These are phyloP conservation scores for Trypoxylus dichotomus DNA, from an alignment of 1,140 invertebrate species.

Conservation along the genomic window DNA sequence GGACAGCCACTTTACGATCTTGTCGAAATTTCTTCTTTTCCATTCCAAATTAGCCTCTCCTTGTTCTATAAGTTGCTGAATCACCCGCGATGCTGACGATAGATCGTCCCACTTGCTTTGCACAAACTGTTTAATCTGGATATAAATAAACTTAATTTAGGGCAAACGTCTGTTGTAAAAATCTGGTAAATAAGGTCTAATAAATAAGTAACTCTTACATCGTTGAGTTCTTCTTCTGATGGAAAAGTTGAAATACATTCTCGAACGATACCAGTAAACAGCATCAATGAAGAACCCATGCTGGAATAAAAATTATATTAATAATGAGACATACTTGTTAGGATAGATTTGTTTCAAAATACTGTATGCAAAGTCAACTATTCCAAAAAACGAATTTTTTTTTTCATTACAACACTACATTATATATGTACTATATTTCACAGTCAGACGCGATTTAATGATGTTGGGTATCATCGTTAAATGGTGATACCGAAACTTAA, in stretches of 20 bases:
- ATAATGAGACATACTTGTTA: too few species aligned
- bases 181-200: background rate
- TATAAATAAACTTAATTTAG: too few species aligned
- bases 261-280: conserved; percentile 73
- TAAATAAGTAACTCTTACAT: conserved; percentile 59
- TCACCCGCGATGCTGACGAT: conserved; percentile 64
- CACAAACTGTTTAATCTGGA: conserved; percentile 64
- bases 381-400: too few species aligned
- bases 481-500: too few species aligned
- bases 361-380: too few species aligned
- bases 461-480: too few species aligned
- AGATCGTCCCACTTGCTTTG: conserved; percentile 62
- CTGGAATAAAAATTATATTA: conserved; percentile 59
- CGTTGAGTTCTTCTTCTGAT: conserved; percentile 71
- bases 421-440: too few species aligned
- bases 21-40: conserved; percentile 73
- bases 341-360: too few species aligned
- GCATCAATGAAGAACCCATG: conserved; percentile 68
- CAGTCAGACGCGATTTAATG: too few species aligned
- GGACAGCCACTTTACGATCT: conserved; percentile 73
- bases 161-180: too few species aligned
- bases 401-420: too few species aligned
- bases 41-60: conserved; percentile 78
- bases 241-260: conserved; percentile 71
- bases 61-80: conserved; percentile 77